Evolutionary conservation across 2,797 vertebrate species (phyloP), one percentile per base, ranked within the genome.

Genomic region (Chelonia mydas): DNA sequence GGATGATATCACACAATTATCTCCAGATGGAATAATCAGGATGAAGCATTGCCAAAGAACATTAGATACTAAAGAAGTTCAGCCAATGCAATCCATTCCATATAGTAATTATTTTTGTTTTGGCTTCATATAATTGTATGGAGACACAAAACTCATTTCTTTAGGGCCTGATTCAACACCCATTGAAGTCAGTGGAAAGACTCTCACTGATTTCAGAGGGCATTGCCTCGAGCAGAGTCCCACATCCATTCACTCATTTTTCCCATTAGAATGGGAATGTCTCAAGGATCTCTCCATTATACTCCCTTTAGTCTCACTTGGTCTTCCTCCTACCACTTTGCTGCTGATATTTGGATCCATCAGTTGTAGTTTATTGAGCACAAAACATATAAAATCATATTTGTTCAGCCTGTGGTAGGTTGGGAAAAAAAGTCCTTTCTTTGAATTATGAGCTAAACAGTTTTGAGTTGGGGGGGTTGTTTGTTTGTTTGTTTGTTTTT

Each of bases 1-100:
- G 98, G 97, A 98, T 98, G 98, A 98, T 98, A 98, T 98, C 98
- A 98, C 98, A 98, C 98, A 98, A 98, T 98, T 98, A 98, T 98
- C 98, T 98, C 98, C 98, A 98, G 98, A 98, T 98, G 97, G 97
- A 98, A 98, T 98, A 98, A 98, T 98, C 95, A 5, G 95, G 96
- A 97, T 97, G 97, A 97, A 97, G 95, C 92, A 55, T 81, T 98
- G 98, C 98, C 98, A 98, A 92, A 97, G 94, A 97, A 98, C 96
- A 98, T 98, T 97, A 98, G 96, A 89, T 95, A 92, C 79, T 95
- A 93, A 97, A 94, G 87, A 87, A 96, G 86, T 95, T 96, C 97
- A 97, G 90, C 97, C 96, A 97, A 87, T 94, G 95, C 89, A 97
- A 97, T 95, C 92, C 95, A 95, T 97, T 97, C 97, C 97, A 81